A percentile compares a stretch with the other conserved stretches of the same genome.
phyloP scores from a whole-genome alignment of 2,797 vertebrate species.

The Ceryle rudis region DNA sequence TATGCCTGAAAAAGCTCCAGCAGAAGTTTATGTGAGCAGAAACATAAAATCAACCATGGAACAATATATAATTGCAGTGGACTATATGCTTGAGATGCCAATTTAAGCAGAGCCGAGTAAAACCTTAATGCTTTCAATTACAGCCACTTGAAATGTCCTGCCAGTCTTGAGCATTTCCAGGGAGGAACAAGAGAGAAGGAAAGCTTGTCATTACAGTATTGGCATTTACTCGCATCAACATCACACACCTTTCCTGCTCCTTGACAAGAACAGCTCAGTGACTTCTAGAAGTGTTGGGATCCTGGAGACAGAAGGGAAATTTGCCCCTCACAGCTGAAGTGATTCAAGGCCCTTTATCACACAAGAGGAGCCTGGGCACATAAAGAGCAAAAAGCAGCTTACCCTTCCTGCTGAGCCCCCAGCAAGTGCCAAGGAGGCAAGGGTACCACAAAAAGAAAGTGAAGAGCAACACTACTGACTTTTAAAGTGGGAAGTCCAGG shows the following conservation, averaged over 20 bases:
- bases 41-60: constrained; percentile 52
- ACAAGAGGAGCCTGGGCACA: not conserved
- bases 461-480: not conserved
- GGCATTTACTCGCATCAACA: constrained; percentile 22
- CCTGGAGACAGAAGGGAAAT: not conserved
- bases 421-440: not conserved
- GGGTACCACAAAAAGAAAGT: not conserved
- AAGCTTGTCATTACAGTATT: not conserved
- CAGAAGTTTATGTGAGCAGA: constrained; percentile 53
- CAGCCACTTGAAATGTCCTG: not conserved
- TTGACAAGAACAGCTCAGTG: constrained; percentile 16
- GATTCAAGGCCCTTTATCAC: not conserved
- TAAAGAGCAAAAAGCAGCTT: not conserved
- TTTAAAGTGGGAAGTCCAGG: not conserved
- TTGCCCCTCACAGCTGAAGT: not conserved
- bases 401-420: not conserved
- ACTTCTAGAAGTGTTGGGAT: not conserved
- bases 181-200: constrained; percentile 3
- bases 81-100: not conserved
- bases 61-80: constrained; percentile 45
- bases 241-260: not conserved
- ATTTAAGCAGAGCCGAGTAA: not conserved
- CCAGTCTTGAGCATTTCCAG: not conserved
- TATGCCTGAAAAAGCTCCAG: constrained; percentile 58
- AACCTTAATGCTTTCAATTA: constrained; percentile 28